Percentiles rank a stretch among this genome's conserved stretches.
Conservation (phyloP, 2,888 invertebrate species). For the Miltochrista miniata region DNA sequence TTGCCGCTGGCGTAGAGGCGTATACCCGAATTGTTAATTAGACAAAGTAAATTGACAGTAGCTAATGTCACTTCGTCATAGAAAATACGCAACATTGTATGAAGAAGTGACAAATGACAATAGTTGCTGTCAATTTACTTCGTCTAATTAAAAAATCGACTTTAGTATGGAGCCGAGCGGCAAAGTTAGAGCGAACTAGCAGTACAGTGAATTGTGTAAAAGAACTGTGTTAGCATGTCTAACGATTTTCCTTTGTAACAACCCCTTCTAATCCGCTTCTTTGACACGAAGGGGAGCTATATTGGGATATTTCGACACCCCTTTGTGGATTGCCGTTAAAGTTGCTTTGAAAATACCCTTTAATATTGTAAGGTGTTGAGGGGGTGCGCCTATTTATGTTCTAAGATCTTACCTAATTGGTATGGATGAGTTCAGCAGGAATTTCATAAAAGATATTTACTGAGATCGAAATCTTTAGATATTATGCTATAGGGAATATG, state of each 20-base stretch:
- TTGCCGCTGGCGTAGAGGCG: too few species aligned
- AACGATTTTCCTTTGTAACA: constrained; percentile 52
- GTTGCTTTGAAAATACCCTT: constrained; percentile 22
- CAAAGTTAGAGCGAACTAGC: too few species aligned
- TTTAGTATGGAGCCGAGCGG: too few species aligned
- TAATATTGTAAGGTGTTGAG: constrained; percentile 20
- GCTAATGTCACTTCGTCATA: too few species aligned
- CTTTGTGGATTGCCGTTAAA: constrained; percentile 30
- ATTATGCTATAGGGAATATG: too few species aligned
- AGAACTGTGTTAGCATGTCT: constrained; percentile 52
- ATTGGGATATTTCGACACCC: constrained; percentile 34
- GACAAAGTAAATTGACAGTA: too few species aligned
- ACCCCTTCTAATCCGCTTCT: constrained; percentile 45
- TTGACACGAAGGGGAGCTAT: constrained; percentile 31
- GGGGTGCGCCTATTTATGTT: constrained; percentile 12
- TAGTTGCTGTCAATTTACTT: too few species aligned
- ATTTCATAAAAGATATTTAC: background rate
- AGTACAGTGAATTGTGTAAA: constrained; percentile 42
- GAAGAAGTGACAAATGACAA: too few species aligned
- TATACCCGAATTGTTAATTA: too few species aligned
- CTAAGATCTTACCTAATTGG: constrained; percentile 11
- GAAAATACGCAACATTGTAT: too few species aligned
- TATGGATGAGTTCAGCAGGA: background rate
- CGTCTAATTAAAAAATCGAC: too few species aligned
- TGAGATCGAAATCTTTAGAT: background rate